Evolutionary conservation across 2,888 invertebrate species (phyloP).

Genomic region (Drymonia ruficornis): DNA sequence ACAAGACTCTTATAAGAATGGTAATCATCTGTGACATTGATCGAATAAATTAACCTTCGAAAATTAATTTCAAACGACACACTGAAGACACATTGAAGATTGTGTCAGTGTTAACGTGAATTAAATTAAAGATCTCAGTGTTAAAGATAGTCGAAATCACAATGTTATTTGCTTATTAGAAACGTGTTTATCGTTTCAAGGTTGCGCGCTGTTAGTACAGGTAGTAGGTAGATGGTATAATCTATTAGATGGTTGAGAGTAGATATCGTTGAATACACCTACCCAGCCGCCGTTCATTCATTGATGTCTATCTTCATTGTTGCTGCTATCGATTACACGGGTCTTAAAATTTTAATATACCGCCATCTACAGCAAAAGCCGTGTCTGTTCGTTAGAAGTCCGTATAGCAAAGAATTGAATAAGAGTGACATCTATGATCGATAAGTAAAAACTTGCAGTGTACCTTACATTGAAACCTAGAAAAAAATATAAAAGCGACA

Average conservation of each 20-base stretch:
- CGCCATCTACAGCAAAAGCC: not conserved
- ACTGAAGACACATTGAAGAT: not conserved
- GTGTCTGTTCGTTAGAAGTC: too few relatives aligned
- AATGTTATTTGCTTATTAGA: not conserved
- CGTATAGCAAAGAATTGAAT: too few relatives aligned
- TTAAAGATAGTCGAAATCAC: not conserved
- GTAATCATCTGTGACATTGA: too few relatives aligned
- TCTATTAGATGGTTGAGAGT: not conserved
- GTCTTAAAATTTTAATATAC: not conserved
- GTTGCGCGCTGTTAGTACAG: not conserved
- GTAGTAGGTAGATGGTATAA: not conserved
- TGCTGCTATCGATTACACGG: not conserved
- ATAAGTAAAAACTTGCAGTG: too few relatives aligned
- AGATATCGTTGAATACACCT: not conserved
- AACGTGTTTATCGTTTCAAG: not conserved
- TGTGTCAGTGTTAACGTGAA: not conserved
- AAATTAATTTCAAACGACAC: not conserved
- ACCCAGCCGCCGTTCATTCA: not conserved
- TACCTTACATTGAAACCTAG: too few relatives aligned
- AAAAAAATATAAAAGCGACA: too few relatives aligned
- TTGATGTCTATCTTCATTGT: slow-evolving; percentile 3
- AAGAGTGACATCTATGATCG: too few relatives aligned
- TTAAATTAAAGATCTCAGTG: too few relatives aligned
- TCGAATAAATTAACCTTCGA: not conserved
- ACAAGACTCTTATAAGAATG: not conserved